Evolutionary conservation across 53 echinoderm and acorn worm genomes (phyloP).

Genomic region (Zoroaster sp.): DNA sequence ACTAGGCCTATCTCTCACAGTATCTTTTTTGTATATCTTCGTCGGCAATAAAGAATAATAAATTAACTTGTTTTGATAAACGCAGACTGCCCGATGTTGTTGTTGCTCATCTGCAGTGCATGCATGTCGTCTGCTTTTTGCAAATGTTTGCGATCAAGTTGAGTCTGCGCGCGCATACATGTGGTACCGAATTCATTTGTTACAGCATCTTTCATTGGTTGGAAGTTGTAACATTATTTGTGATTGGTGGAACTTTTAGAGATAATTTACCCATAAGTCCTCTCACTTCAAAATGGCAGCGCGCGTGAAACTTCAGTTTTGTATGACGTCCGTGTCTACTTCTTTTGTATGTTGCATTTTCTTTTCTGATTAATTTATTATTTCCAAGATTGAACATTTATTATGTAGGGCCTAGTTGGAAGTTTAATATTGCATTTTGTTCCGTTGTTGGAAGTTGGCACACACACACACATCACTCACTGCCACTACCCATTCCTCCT

Average conservation of each 20-base stretch:
- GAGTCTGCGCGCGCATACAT: not conserved
- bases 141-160: not conserved
- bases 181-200: not conserved
- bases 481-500: no score
- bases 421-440: no score
- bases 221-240: conserved; percentile 6
- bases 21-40: not conserved
- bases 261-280: not conserved
- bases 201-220: conserved; percentile 12
- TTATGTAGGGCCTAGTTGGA: no score
- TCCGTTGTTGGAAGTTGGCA: no score
- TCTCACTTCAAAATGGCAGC: conserved; percentile 11
- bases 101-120: not conserved
- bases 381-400: no score
- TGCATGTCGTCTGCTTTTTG: not conserved
- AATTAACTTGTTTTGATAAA: not conserved
- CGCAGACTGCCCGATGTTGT: no score
- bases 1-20: not conserved
- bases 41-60: not conserved
- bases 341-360: no score
- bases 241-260: conserved; percentile 1
- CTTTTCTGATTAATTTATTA: no score
- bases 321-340: no score
- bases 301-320: not conserved
- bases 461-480: no score